phyloP scores from a whole-genome alignment of 2,888 invertebrate genomes.

The Phalangium opilio region DNA sequence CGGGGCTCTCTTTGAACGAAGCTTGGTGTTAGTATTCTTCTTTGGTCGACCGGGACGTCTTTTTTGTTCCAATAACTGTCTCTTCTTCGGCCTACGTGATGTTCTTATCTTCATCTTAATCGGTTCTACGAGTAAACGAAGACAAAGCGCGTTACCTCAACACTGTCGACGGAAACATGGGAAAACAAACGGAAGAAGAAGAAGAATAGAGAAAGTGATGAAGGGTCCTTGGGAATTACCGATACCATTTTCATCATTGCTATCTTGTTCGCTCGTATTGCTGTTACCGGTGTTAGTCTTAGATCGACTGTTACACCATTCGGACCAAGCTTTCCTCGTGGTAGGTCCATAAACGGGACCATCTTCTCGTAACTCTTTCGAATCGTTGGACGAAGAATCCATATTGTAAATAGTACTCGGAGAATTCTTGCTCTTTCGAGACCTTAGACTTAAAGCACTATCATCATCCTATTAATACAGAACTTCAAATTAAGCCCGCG shows the following conservation, averaged over 20 bases:
- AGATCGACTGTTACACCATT: slow-evolving; percentile 39
- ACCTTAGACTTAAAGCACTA: slow-evolving; percentile 10
- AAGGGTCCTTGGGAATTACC: too few species aligned
- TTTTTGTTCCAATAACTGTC: slow-evolving; percentile 11
- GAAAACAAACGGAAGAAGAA: neutral
- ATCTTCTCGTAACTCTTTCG: slow-evolving; percentile 13
- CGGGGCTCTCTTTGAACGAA: neutral
- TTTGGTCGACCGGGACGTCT: slow-evolving; percentile 23
- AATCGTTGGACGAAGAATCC: slow-evolving; percentile 22
- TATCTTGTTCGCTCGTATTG: slow-evolving; percentile 15
- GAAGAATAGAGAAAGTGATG: neutral
- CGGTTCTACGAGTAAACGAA: slow-evolving; percentile 7
- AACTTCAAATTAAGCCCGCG: too few species aligned
- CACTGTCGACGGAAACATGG: too few species aligned
- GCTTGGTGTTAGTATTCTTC: slow-evolving; percentile 30
- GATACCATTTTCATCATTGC: slow-evolving; percentile 19
- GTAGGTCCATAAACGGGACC: slow-evolving; percentile 45
- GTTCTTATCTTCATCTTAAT: slow-evolving; percentile 6
- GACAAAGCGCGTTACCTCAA: too few species aligned
- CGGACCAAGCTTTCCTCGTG: slow-evolving; percentile 57
- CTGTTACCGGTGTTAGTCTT: slow-evolving; percentile 7
- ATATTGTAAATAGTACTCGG: slow-evolving; percentile 14
- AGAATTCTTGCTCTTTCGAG: slow-evolving; percentile 13
- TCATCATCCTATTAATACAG: slow-evolving; percentile 22
- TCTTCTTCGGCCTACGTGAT: slow-evolving; percentile 6